A percentile compares a stretch with the other conserved stretches of the same genome.
phyloP scores from a whole-genome alignment of 2,888 invertebrate genomes.

The Cryptus armator region DNA sequence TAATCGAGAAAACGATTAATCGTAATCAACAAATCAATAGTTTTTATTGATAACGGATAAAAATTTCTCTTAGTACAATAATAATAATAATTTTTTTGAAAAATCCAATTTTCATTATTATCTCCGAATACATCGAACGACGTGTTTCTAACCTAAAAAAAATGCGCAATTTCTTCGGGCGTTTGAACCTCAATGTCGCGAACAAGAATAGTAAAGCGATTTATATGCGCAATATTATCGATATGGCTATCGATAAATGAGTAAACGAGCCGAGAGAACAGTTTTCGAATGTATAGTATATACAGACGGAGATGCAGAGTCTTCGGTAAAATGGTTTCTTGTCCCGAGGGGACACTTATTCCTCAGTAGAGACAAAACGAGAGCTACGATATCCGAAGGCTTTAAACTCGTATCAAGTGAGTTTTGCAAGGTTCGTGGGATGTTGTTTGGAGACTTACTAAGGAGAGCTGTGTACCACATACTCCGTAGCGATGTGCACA shows the following conservation, averaged over 20 bases:
- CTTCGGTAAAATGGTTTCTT: constrained; percentile 14
- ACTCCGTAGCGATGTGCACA: too few relatives aligned
- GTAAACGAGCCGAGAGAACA: not conserved
- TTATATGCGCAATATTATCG: not conserved
- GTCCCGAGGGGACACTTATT: constrained; percentile 28
- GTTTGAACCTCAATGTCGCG: not conserved
- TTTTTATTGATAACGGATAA: too few relatives aligned
- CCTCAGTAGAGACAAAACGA: constrained; percentile 34
- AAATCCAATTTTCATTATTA: too few relatives aligned
- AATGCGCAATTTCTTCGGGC: not conserved
- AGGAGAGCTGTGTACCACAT: constrained; percentile 15
- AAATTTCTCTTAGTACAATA: too few relatives aligned
- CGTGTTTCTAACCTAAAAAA: not conserved
- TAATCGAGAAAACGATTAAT: too few relatives aligned
- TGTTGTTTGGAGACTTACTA: constrained; percentile 17
- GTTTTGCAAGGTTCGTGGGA: constrained; percentile 35
- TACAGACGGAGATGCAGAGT: not conserved
- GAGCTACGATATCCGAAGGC: constrained; percentile 19
- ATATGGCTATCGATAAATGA: constrained; percentile 7
- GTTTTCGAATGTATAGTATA: not conserved
- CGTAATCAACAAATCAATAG: too few relatives aligned
- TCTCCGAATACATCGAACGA: not conserved
- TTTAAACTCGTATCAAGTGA: constrained; percentile 27
- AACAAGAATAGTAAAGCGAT: not conserved
- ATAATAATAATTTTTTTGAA: too few relatives aligned